Evolutionary conservation across 2,113 vertebrate species (phyloP).

Genomic region (Micromys minutus): DNA sequence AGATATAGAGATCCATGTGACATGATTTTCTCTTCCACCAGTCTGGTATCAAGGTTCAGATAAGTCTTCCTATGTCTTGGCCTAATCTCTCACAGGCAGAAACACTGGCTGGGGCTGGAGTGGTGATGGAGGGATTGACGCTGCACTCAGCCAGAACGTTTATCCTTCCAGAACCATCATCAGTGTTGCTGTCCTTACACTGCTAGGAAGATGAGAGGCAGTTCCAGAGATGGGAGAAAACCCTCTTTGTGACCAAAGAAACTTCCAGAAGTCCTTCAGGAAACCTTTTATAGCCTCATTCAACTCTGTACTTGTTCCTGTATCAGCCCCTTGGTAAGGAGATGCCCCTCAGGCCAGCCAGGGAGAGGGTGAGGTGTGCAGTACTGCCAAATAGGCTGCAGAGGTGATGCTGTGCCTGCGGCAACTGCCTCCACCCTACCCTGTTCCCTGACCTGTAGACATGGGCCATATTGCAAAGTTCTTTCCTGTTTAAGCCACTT

Average conservation of each 20-base stretch:
- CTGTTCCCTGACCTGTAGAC: neutral
- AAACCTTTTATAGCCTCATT: neutral
- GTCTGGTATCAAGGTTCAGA: neutral
- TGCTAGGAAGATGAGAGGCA: neutral
- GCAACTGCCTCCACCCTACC: neutral
- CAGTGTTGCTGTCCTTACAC: neutral
- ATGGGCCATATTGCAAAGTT: neutral
- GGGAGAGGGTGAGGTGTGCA: neutral
- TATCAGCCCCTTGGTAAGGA: neutral
- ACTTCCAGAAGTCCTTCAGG: neutral
- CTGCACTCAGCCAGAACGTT: neutral
- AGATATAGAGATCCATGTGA: neutral
- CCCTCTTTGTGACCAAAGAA: neutral
- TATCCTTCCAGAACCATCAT: neutral
- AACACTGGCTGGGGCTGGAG: neutral
- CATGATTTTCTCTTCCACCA: neutral
- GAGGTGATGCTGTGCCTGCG: too few relatives aligned
- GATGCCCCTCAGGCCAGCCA: neutral
- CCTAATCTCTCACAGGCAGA: neutral
- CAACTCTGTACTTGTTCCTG: neutral
- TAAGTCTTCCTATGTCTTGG: neutral
- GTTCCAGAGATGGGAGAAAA: neutral
- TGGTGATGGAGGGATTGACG: neutral
- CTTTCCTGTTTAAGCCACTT: neutral
- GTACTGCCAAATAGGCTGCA: neutral